Conservation (phyloP, 1,140 invertebrate species). For the Eumaeus atala region DNA sequence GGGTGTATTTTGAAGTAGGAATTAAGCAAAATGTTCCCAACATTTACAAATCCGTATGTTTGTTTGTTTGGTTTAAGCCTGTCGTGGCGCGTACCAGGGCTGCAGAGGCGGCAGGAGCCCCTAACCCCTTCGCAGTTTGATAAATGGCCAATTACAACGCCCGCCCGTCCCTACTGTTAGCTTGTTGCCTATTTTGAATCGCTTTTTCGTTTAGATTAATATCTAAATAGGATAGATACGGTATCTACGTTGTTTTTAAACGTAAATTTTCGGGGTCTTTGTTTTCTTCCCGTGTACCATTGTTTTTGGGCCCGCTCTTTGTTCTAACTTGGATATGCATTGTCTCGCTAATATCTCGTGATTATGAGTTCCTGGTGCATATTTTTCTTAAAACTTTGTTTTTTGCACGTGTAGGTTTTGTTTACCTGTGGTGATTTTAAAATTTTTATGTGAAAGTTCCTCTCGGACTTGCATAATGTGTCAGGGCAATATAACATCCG, state of each 20-base stretch:
- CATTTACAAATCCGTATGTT: constrained; percentile 46
- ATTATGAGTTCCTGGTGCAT: constrained; percentile 38
- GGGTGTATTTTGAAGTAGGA: constrained; percentile 15
- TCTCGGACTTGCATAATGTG: too few species aligned
- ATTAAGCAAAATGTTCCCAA: constrained; percentile 31
- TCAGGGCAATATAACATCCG: too few species aligned
- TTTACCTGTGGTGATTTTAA: background rate
- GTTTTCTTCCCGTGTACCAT: constrained; percentile 43
- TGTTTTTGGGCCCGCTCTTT: constrained; percentile 50
- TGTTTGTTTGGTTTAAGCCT: constrained; percentile 48
- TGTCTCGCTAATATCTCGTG: constrained; percentile 34
- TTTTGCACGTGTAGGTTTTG: constrained; percentile 7
- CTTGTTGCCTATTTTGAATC: constrained; percentile 73
- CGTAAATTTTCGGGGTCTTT: constrained; percentile 62
- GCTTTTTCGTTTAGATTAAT: constrained; percentile 74
- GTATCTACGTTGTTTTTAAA: constrained; percentile 73
- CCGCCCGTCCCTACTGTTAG: constrained; percentile 68
- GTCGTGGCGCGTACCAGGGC: constrained; percentile 51
- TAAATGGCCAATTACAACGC: constrained; percentile 75
- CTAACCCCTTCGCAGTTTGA: constrained; percentile 74
- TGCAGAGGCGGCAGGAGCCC: constrained; percentile 49
- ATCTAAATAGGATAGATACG: constrained; percentile 74
- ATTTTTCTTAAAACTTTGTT: constrained; percentile 12
- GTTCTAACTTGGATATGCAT: constrained; percentile 37
- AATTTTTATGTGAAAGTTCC: too few species aligned